Base-by-base conservation (phyloP, 2,797 vertebrate genomes). In the Cheirogaleus major region DNA sequence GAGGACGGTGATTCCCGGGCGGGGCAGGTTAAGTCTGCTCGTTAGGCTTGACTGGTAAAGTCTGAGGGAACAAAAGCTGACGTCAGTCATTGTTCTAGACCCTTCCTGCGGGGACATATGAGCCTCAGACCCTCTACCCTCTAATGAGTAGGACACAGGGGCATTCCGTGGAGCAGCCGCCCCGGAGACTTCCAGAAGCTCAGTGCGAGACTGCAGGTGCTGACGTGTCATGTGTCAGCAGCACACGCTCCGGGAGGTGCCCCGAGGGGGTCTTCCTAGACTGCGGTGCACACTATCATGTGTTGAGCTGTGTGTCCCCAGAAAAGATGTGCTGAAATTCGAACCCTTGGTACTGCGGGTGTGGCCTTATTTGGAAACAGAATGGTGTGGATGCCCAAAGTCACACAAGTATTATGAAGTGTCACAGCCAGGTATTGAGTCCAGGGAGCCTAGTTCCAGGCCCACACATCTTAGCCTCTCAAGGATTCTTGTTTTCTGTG, bases 221-320 rank as follows among this genome's bases (percentile, higher is more conserved):
- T 6, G n/a, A 11, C 4, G 0, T 3, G 6, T 18, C 23, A 20
- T 27, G 3, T 52, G 65, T 22, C 1, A 65, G 84, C 30, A 15
- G 65, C 30, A 43, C 7, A 4, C 45, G 8, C n/a, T 48, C 8
- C 0, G 45, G 45, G 15, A 41, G n/a, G 35, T 1, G 30, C 4
- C 59, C 67, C 17, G 5, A 23, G 1, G 35, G 35, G 12, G 11
- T 27, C 55, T 12, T 55, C 27, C 27, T 27, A 5, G 41, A 41
- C 2, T 4, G 8, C 52, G 8, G 4, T 27, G 25, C 12, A 20
- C 55, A 1, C 35, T 14, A 30, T 6, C 13, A 0, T 0, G 35
- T 22, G 12, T 22, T 50, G 32, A 82, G 32, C 7, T 43, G 57
- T 2, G 18, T 22, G 8, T 5, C 35, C 32, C 38, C 17, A 38